Base-by-base conservation (phyloP, 2,797 vertebrate genomes). In the Threskiornis aethiopicus region DNA sequence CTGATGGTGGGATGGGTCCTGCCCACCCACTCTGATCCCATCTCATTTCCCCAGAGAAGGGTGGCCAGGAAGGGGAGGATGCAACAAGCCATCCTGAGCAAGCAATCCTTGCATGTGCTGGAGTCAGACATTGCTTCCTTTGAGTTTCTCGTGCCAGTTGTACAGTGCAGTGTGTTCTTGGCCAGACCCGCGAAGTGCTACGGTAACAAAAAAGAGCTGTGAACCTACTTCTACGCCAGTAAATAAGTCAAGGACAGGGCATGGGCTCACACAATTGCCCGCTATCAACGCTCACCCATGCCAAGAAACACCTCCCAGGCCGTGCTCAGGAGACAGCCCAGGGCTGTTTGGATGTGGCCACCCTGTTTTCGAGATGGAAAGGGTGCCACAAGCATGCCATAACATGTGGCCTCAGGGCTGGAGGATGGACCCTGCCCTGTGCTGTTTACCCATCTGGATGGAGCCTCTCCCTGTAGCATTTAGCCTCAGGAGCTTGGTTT, bases 1-100 rank as follows among this genome's bases (percentile, higher is more conserved):
- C 37, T 37, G 42, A 6, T 41, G 49, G 31, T 66, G 51, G 54
- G 29, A 35, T 21, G 26, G 19, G 12, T 69, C 25, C 71, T 54
- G 31, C 31, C 58, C 62, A 22, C 11, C 44, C 8, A 0, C 0
- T 5, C 37, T 9, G 13, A n/a, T 39, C n/a, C 42, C 71, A 41
- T 8, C 58, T 35, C 16, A 14, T 87, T 76, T 57, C 35, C n/a
- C 31, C 5, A 0, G 21, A 71, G 29, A 70, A 70, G 18, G 6
- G 26, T 25, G 29, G 28, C 29, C 33, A 28, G 24, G 15, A 46
- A 46, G 14, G n/a, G 57, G 12, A 73, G 52, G 47, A 59, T 52
- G 16, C 9, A 10, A 22, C 33, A 28, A 0, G 0, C 10, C 22
- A 41, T 3, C 41, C 52, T n/a, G 28, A 51, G 26, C 16, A 16